phyloP scores from a whole-genome alignment of 2,888 invertebrate genomes.

The Drosophila pseudotakahashii region DNA sequence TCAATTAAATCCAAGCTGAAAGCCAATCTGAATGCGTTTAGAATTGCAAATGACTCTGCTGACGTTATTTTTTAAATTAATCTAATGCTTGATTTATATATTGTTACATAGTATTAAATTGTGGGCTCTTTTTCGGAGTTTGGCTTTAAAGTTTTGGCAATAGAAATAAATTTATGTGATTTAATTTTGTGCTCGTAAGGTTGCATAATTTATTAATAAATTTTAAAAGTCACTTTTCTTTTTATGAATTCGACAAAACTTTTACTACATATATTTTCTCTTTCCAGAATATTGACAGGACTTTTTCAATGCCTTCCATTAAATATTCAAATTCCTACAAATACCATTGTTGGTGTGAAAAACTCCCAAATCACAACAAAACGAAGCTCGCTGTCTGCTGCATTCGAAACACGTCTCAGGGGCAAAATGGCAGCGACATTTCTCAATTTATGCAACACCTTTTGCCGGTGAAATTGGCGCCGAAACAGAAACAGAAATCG shows the following conservation, averaged over 20 bases:
- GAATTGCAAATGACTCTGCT: constrained; percentile 26
- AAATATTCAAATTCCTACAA: neutral
- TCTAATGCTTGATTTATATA: constrained; percentile 9
- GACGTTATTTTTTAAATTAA: constrained; percentile 9
- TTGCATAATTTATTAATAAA: too few species aligned
- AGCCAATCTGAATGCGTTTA: constrained; percentile 13
- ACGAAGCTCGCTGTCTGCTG: constrained; percentile 3
- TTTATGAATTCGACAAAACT: too few species aligned
- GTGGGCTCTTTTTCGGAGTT: neutral
- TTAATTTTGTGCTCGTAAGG: too few species aligned
- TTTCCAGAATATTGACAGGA: too few species aligned
- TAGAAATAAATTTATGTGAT: neutral
- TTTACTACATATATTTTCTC: too few species aligned
- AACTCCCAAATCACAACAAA: neutral
- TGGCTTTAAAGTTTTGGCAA: neutral
- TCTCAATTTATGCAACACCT: constrained; percentile 47
- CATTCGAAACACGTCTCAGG: constrained; percentile 24
- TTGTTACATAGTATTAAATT: neutral
- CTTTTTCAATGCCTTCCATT: neutral
- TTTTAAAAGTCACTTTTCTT: too few species aligned
- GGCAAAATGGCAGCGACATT: constrained; percentile 38
- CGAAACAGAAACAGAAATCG: constrained; percentile 1
- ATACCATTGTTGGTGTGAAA: neutral
- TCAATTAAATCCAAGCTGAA: constrained; percentile 21
- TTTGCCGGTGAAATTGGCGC: constrained; percentile 25